Conservation (phyloP, 2,888 invertebrate species). For the Pollenia labialis region DNA sequence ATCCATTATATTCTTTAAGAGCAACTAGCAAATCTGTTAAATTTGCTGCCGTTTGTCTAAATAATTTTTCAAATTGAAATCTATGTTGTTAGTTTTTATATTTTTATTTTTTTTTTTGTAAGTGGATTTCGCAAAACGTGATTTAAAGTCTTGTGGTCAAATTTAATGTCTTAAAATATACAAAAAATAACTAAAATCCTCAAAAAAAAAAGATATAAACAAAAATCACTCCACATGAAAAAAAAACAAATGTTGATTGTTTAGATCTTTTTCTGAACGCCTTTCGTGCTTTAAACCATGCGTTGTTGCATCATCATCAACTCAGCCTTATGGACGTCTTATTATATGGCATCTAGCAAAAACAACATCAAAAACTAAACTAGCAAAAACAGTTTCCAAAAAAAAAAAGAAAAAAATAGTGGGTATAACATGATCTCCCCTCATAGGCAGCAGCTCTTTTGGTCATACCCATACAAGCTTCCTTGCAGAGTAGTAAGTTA, state of each 20-base stretch:
- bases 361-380: not conserved
- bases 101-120: not conserved
- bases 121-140: slow-evolving; percentile 60
- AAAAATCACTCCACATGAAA: slow-evolving; percentile 53
- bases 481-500: slow-evolving; percentile 1
- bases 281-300: slow-evolving; percentile 70
- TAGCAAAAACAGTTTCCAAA: not conserved
- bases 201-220: not conserved
- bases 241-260: slow-evolving; percentile 65
- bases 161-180: slow-evolving; percentile 48
- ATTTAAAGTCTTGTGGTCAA: slow-evolving; percentile 70
- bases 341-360: slow-evolving; percentile 41
- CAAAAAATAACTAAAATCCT: slow-evolving; percentile 7
- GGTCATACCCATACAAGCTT: slow-evolving; percentile 35
- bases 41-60: slow-evolving; percentile 70
- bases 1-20: slow-evolving; percentile 39
- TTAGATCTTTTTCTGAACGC: slow-evolving; percentile 62
- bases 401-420: slow-evolving; percentile 19
- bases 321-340: slow-evolving; percentile 40
- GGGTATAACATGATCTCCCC: slow-evolving; percentile 62
- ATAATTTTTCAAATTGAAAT: slow-evolving; percentile 70
- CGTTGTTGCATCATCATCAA: slow-evolving; percentile 71
- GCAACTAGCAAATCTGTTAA: slow-evolving; percentile 28
- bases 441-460: slow-evolving; percentile 35
- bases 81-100: slow-evolving; percentile 9